Evolutionary conservation across 1,140 invertebrate genomes (phyloP).

Genomic region (Euwallacea similis): DNA sequence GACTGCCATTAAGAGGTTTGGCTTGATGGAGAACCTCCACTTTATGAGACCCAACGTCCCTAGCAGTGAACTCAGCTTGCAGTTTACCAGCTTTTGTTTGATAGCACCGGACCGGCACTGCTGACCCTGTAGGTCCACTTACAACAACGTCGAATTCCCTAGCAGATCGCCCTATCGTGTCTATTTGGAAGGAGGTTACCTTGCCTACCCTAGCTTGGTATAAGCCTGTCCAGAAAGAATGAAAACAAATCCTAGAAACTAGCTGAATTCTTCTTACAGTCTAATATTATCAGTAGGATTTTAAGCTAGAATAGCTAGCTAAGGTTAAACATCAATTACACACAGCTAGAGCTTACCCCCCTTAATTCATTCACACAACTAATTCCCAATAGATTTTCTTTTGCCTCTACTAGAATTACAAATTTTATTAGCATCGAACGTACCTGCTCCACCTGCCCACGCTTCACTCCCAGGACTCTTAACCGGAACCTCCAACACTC

Average conservation of each 20-base stretch:
- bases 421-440: no score
- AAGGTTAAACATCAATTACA: no score
- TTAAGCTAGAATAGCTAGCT: no score
- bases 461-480: constrained; percentile 67
- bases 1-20: constrained; percentile 90
- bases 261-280: no score
- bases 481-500: constrained; percentile 57
- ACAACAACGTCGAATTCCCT: constrained; percentile 91
- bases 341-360: no score
- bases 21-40: constrained; percentile 89
- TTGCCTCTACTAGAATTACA: background rate
- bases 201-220: constrained; percentile 81
- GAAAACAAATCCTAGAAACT: no score
- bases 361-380: no score
- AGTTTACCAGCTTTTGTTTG: constrained; percentile 93
- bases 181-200: constrained; percentile 84
- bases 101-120: constrained; percentile 91
- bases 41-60: constrained; percentile 68
- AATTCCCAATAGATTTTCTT: background rate
- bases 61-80: constrained; percentile 89
- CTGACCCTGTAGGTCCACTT: constrained; percentile 83
- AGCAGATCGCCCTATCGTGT: constrained; percentile 80
- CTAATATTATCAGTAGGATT: no score
- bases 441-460: constrained; percentile 51
- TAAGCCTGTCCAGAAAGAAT: constrained; percentile 57